Evolutionary conservation across 1,140 invertebrate genomes (phyloP).

Genomic region (Drosophila pseudoobscura): DNA sequence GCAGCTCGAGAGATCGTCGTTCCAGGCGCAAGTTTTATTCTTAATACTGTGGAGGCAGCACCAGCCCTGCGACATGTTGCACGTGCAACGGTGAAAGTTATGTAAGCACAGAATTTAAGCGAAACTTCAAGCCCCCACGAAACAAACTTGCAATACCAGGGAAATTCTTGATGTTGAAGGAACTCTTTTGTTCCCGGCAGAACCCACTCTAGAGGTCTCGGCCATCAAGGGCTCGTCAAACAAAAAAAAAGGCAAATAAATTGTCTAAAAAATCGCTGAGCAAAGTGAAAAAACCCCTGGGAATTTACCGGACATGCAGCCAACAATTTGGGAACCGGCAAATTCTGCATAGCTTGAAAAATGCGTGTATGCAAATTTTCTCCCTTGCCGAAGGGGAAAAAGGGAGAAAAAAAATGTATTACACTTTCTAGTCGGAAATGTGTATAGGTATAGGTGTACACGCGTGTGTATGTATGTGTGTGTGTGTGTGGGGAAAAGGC

Average conservation of each 20-base stretch:
- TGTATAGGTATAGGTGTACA: neutral
- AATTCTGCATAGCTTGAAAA: constrained; percentile 52
- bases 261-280: constrained; percentile 49
- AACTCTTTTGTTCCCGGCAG: constrained; percentile 3
- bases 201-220: constrained; percentile 28
- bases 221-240: constrained; percentile 5
- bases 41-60: constrained; percentile 34
- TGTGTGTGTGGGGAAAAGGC: constrained; percentile 6
- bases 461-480: neutral
- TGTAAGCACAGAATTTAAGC: constrained; percentile 15
- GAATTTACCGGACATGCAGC: constrained; percentile 63
- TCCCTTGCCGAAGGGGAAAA: constrained; percentile 16
- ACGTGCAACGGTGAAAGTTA: constrained; percentile 47
- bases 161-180: constrained; percentile 19
- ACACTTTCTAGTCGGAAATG: constrained; percentile 34
- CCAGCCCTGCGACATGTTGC: constrained; percentile 39
- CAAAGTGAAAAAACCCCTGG: constrained; percentile 23
- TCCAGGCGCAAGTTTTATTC: constrained; percentile 5
- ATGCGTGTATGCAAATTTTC: constrained; percentile 76
- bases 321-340: constrained; percentile 54
- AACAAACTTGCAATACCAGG: neutral
- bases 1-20: constrained; percentile 13
- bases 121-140: neutral
- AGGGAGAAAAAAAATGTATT: constrained; percentile 40
- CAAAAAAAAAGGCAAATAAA: constrained; percentile 56